Evolutionary conservation across 2,113 vertebrate species (phyloP), one percentile per base, ranked within the genome.

Genomic region (Ctenodactylus gundi): DNA sequence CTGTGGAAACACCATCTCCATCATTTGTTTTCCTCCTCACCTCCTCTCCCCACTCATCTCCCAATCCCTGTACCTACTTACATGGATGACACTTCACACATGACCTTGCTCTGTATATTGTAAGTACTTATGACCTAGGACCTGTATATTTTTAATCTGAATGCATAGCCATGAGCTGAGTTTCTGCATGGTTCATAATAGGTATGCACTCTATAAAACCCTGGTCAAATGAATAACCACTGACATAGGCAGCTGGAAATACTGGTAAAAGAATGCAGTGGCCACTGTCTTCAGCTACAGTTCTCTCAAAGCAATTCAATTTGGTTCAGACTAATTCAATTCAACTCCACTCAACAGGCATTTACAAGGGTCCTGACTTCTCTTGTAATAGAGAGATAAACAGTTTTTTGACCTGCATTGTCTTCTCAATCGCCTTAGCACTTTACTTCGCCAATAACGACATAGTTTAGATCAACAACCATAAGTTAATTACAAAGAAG

Each of bases 261-360:
- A 58, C 20, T 34, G 86, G 75, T 44, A 68, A 68, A 78, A 73
- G 39, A 39, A 80, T 68, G 67, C 78, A 95, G 77, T 29, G 41
- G 75, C 75, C 77, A 88, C 80, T 91, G 91, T 34, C 58, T 86
- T 55, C 23, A 49, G 73, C 51, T 51, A 6, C 6, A 3, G 81
- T 53, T 77, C 25, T 87, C 76, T 93, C 49, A n/a, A 67, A 85
- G 85, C 77, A 85, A 88, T 96, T 95, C 93, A 81, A 60, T 88
- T 94, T 75, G 77, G 8, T 91, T 92, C 72, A 25, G 77, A 29
- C 72, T 88, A 95, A 95, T 73, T 94, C 82, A 94, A 88, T 93
- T 90, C 88, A 75, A 55, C 65, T 72, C 77, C 77, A 92, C 64
- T 85, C 95, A 75, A n/a, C 39, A 88, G 82, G 77, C 62, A n/a